Base-by-base conservation (phyloP, 2,113 vertebrate genomes). In the Excalfactoria chinensis region DNA sequence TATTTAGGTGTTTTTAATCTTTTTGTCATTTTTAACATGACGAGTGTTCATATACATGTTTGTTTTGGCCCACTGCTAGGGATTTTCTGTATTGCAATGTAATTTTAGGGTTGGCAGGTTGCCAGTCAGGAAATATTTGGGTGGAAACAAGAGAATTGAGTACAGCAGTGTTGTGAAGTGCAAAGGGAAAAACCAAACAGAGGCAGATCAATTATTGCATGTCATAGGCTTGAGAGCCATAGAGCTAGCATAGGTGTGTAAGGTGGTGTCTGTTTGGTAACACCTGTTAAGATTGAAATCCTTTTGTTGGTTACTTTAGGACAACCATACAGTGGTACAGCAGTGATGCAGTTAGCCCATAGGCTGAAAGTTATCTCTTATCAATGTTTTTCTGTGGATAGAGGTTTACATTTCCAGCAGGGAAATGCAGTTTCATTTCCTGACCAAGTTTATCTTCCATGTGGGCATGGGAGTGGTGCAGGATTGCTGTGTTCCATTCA, bases 81-180 rank as follows among this genome's bases (percentile, higher is more conserved):
- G 72, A 63, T 77, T 91, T 93, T 85, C 79, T 56, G 79, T 62
- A 70, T 82, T 79, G 44, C 58, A 80, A 35, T 19, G 41, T 78
- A 44, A 77, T 94, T 85, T 91, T 79, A 94, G 85, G 44, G 56
- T 46, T 95, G 95, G 93, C 90, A 86, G n/a, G n/a, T n/a, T n/a
- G 93, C 77, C 9, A 46, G 7, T 91, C 90, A 83, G 95, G 93
- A 85, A 96, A 74, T 51, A 5, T 91, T 89, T 95, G 95, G 93
- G 95, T 95, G 95, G 95, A 67, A 95, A 77, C 56, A 63, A 95
- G 89, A 89, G 66, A 56, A 34, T 87, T 59, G 19, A 87, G 37
- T 88, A 73, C 49, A 70, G 44, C 23, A 16, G 21, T 35, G 68
- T 63, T 66, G 75, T 8, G 8, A 76, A 67, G 32, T 13, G 41